A percentile compares a stretch with the other conserved stretches of the same genome.
Evolutionary conservation across 2,888 invertebrate genomes (phyloP).

Genomic region (Oligia fasciuncula): DNA sequence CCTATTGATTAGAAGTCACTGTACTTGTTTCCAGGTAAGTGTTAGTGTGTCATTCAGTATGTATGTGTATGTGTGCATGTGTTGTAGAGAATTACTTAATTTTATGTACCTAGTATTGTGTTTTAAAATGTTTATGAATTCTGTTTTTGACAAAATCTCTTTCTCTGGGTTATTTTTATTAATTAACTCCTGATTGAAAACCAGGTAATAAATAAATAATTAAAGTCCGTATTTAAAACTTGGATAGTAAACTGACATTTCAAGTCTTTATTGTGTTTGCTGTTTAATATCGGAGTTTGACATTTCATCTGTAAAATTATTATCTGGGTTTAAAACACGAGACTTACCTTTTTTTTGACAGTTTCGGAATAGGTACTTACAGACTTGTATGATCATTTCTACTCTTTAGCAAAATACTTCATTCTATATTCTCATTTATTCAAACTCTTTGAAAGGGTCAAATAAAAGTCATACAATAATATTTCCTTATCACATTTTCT

Average conservation of each 20-base stretch:
- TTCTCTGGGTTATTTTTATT: neutral
- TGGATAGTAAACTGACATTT: too few relatives aligned
- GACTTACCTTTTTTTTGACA: neutral
- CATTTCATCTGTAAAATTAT: too few relatives aligned
- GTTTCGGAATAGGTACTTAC: neutral
- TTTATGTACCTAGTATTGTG: neutral
- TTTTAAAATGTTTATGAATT: neutral
- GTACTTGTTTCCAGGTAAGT: constrained; percentile 55
- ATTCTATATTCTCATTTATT: constrained; percentile 4
- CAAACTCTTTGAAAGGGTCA: constrained; percentile 40
- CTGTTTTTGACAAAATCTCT: neutral
- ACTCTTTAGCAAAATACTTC: neutral
- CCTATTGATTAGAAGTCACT: constrained; percentile 37
- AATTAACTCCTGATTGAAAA: neutral
- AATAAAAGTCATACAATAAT: constrained; percentile 47
- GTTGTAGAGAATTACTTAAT: neutral
- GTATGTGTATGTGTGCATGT: too few relatives aligned
- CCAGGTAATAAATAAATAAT: neutral
- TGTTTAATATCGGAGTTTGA: too few relatives aligned
- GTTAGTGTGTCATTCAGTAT: constrained; percentile 44
- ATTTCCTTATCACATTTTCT: constrained; percentile 23
- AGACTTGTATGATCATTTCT: neutral
- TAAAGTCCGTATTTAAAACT: too few relatives aligned
- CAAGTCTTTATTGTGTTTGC: too few relatives aligned
- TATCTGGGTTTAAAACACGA: too few relatives aligned